Conservation (phyloP, 2,797 vertebrate species). For the Molossus molossus region DNA sequence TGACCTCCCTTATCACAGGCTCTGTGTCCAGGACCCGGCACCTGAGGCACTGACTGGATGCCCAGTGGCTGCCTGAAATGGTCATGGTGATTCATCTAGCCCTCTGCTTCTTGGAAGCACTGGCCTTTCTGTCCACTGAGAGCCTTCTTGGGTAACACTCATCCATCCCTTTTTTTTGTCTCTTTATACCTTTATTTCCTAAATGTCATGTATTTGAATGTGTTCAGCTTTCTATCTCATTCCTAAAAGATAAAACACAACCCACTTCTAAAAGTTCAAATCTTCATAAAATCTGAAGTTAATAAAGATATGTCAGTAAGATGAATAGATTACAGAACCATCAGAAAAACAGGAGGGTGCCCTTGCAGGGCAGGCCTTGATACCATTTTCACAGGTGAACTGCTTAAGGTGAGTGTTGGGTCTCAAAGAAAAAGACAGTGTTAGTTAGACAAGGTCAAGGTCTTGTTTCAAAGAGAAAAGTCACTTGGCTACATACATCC, state of each 20-base stretch:
- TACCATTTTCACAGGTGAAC: not conserved
- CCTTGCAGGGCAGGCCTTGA: not conserved
- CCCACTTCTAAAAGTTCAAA: constrained; percentile 5
- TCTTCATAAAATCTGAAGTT: constrained; percentile 56
- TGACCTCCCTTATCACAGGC: not conserved
- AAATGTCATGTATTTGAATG: not conserved
- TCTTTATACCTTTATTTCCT: not conserved
- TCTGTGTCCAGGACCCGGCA: not conserved
- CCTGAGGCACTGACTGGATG: no score
- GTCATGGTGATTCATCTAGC: no score
- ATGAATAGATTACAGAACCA: not conserved
- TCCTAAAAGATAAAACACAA: constrained; percentile 10
- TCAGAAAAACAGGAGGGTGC: not conserved
- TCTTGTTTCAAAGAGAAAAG: constrained; percentile 24
- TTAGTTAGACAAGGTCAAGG: not conserved
- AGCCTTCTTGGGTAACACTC: not conserved
- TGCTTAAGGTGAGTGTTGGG: not conserved
- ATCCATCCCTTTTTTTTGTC: not conserved
- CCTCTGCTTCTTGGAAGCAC: not conserved
- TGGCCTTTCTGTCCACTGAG: not conserved
- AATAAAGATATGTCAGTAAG: not conserved
- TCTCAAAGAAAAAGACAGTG: not conserved
- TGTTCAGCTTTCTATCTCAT: not conserved
- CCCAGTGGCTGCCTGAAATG: no score
- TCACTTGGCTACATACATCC: not conserved